A percentile compares a stretch with the other conserved stretches of the same genome.
Conservation (phyloP, 1,140 invertebrate species). For the Campoletis sonorensis region DNA sequence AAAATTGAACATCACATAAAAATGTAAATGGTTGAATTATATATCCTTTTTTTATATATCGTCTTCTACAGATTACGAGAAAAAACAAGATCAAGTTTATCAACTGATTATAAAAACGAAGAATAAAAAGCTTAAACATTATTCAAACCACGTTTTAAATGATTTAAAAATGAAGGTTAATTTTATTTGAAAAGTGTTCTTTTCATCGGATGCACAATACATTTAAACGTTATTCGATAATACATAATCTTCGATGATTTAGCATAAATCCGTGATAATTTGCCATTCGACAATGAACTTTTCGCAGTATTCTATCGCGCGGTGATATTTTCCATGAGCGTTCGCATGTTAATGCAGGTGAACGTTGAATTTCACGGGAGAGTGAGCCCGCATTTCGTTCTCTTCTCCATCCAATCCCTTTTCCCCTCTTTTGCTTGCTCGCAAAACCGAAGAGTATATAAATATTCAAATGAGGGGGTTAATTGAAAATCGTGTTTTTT, state of each 20-base stretch:
- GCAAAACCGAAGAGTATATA: constrained; percentile 34
- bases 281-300: constrained; percentile 1
- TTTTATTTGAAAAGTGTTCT: background rate
- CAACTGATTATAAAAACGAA: no score
- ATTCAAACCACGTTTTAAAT: no score
- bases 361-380: constrained; percentile 41
- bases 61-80: no score
- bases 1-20: no score
- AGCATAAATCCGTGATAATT: background rate
- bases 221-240: background rate
- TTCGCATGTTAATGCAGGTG: constrained; percentile 44
- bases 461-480: constrained; percentile 51
- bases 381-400: constrained; percentile 19
- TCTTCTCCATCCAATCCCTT: background rate
- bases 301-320: background rate
- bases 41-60: no score
- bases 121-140: no score
- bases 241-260: background rate
- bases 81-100: no score
- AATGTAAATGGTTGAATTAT: no score
- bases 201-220: background rate
- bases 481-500: constrained; percentile 55
- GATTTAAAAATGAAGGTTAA: no score
- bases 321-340: constrained; percentile 1
- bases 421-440: background rate